phyloP scores from a whole-genome alignment of 2,797 vertebrate species.

The Aphelocoma californica region DNA sequence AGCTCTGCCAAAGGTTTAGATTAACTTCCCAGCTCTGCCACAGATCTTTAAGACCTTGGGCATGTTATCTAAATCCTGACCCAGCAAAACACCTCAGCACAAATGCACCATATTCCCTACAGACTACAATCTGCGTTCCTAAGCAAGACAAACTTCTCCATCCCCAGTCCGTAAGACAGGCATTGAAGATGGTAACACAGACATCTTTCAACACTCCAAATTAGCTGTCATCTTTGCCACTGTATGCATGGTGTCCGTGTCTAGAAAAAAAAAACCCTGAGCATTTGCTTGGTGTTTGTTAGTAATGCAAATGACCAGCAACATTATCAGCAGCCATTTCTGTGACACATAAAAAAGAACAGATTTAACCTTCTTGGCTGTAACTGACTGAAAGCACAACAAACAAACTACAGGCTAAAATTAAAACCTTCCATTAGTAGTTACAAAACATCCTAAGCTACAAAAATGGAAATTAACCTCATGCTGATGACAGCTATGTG shows the following conservation, averaged over 20 bases:
- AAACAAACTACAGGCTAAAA: background rate
- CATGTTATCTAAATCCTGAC: background rate
- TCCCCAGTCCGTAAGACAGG: background rate
- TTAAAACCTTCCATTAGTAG: background rate
- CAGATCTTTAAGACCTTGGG: background rate
- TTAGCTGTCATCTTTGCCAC: background rate
- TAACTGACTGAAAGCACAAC: background rate
- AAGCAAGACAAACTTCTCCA: background rate
- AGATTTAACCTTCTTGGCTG: background rate
- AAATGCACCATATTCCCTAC: background rate
- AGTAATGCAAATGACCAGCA: background rate
- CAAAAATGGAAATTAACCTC: background rate
- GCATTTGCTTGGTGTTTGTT: background rate
- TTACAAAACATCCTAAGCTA: background rate
- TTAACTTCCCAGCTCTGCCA: background rate
- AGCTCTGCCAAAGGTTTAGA: background rate
- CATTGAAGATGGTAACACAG: background rate
- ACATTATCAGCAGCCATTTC: background rate
- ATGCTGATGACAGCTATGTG: background rate
- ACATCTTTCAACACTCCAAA: background rate
- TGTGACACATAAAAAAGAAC: accelerated
- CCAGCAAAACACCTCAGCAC: background rate
- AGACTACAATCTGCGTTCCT: background rate
- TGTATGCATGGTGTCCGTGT: too few species aligned
- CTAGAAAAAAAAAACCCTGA: background rate